Evolutionary conservation across 2,888 invertebrate genomes (phyloP).

Genomic region (Torymus tubicola): DNA sequence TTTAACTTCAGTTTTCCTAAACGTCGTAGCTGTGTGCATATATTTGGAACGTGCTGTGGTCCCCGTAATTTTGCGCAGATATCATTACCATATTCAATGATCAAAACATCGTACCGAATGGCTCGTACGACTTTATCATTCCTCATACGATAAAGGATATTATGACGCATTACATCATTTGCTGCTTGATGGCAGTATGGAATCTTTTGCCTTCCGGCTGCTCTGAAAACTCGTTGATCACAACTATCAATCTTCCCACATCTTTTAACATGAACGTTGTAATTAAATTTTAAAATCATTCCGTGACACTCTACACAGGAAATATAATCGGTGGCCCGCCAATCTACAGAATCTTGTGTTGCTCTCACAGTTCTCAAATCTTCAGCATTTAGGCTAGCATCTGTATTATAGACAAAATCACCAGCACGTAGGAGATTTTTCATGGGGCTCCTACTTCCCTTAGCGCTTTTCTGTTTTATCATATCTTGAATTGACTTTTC

Average conservation of each 20-base stretch:
- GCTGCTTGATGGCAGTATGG: not conserved
- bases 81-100: constrained; percentile 9
- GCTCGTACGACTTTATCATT: not conserved
- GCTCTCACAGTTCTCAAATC: too few relatives aligned
- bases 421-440: too few relatives aligned
- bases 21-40: not conserved
- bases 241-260: not conserved
- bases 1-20: not conserved
- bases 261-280: not conserved
- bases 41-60: not conserved
- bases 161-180: not conserved
- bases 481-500: too few relatives aligned
- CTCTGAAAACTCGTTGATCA: not conserved
- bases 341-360: too few relatives aligned
- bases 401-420: too few relatives aligned
- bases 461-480: too few relatives aligned
- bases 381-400: too few relatives aligned
- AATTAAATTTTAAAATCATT: too few relatives aligned
- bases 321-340: too few relatives aligned
- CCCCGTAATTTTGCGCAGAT: not conserved
- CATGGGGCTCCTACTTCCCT: too few relatives aligned
- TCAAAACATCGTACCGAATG: not conserved
- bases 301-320: too few relatives aligned
- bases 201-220: not conserved
- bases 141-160: not conserved